Evolutionary conservation across 2,888 invertebrate genomes (phyloP), one percentile per base, ranked within the genome.

Genomic region (Diogma glabrata): DNA sequence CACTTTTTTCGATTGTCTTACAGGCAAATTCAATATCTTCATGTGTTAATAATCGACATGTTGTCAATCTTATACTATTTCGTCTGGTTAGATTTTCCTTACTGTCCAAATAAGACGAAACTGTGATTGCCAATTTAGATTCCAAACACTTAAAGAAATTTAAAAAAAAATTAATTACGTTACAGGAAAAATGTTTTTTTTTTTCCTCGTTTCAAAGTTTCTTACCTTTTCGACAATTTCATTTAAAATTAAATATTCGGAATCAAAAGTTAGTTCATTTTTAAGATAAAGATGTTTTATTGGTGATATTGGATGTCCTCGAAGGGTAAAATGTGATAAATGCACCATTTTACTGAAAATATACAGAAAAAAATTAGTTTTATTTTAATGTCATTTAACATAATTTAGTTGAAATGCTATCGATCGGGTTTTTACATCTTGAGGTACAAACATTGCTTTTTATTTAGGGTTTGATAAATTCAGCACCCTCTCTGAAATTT

Each of bases 251-350:
- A 70, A 64, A 5, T 69, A 64, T 58, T 81, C 80, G 2, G 67
- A 61, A 1, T 67, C 63, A 2, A 71, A 70, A 0, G 72, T 57
- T 30, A 75, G 75, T 1, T 72, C 63, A 9, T 74, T 69, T 5
- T 72, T 74, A 33, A 89, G 67, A 60, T 80, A 80, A 2, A 91
- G 64, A 64, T 87, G 87, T 57, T 88, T 87, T 0, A 88, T 67
- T 0, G 91, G 90, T 0, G 87, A 85, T 0, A 81, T 58, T 5
- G 71, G 71, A 57, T 80, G 73, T 3, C 85, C 84, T 5, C 72
- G 63, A 56, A 81, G 66, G n/a, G 61, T 67, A 59, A 72, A 73
- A 59, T 74, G 63, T 47, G 72, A 68, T 8, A 79, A 67, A 3
- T 64, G 61, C 1, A 64, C 56, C 20, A 79, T 64, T 4, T 72